phyloP scores from a whole-genome alignment of 2,797 vertebrate species.

The Neosilurus mollespiculum region DNA sequence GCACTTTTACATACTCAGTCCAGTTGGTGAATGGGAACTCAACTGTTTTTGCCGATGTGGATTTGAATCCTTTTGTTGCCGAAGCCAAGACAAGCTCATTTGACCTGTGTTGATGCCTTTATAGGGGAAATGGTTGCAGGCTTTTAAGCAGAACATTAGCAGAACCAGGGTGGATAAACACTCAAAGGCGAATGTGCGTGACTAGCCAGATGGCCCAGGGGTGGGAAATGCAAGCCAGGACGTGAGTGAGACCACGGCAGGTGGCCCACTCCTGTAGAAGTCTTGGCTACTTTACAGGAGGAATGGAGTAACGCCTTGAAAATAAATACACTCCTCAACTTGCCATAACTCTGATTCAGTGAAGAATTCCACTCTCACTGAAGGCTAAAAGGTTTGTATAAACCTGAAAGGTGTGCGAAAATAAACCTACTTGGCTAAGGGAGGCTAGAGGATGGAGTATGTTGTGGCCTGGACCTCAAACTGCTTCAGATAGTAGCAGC shows the following conservation, averaged over 20 bases:
- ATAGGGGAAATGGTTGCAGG: conserved; percentile 21
- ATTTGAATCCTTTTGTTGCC: conserved; percentile 16
- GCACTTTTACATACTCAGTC: not conserved
- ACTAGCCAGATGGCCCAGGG: conserved; percentile 30
- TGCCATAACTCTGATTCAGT: conserved; percentile 3
- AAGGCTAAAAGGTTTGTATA: conserved; percentile 36
- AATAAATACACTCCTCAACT: conserved; percentile 44
- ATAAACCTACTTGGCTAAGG: conserved; percentile 40
- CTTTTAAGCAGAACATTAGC: conserved; percentile 25
- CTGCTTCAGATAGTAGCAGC: conserved; percentile 22
- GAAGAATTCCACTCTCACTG: conserved; percentile 28
- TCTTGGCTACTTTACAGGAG: conserved; percentile 16
- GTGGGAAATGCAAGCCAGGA: conserved; percentile 29
- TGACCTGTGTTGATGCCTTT: conserved; percentile 28
- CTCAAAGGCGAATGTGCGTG: conserved; percentile 19
- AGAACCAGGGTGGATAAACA: conserved; percentile 42
- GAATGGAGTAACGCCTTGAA: conserved; percentile 46
- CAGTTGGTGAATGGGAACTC: conserved; percentile 11
- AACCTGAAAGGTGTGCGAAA: conserved; percentile 54
- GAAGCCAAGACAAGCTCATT: conserved; percentile 38
- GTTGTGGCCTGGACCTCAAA: not conserved
- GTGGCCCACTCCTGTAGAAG: conserved; percentile 40
- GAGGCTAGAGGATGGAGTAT: conserved; percentile 23
- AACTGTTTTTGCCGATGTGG: conserved; percentile 16
- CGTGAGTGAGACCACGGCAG: conserved; percentile 34